A percentile compares a stretch with the other conserved stretches of the same genome.
Evolutionary conservation across 2,113 vertebrate species (phyloP).

Genomic region (Ia io): DNA sequence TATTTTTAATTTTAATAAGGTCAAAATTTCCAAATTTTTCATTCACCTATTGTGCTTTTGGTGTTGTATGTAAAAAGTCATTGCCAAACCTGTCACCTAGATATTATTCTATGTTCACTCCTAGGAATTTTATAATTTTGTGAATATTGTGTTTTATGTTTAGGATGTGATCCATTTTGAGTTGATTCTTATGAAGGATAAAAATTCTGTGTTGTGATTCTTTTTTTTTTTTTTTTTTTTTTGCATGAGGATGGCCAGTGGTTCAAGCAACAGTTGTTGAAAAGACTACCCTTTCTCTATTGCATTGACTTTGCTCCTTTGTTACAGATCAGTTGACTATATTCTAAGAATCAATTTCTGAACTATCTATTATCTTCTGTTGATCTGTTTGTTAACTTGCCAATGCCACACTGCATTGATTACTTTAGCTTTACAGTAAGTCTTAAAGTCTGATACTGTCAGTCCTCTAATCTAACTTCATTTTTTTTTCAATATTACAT

Average conservation of each 20-base stretch:
- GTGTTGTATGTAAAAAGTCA: neutral
- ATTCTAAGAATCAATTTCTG: too few relatives aligned
- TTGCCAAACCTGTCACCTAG: neutral
- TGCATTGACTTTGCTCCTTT: neutral
- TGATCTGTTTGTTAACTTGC: neutral
- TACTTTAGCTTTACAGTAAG: neutral
- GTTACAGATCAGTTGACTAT: neutral
- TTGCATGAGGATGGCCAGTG: neutral
- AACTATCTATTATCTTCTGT: neutral
- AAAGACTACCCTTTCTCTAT: neutral
- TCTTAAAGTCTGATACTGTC: neutral
- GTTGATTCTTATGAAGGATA: neutral
- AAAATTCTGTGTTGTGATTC: neutral
- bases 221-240: neutral
- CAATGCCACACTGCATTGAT: neutral
- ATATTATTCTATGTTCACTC: neutral
- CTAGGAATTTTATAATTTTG: neutral
- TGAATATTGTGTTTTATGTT: neutral
- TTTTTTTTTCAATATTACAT: neutral
- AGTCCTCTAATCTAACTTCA: neutral
- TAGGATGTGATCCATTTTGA: neutral
- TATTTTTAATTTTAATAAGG: neutral
- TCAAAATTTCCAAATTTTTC: neutral
- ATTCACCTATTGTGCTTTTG: neutral
- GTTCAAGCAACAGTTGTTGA: neutral